Conservation (phyloP, 2,113 vertebrate species). For the Vidua chalybeata region DNA sequence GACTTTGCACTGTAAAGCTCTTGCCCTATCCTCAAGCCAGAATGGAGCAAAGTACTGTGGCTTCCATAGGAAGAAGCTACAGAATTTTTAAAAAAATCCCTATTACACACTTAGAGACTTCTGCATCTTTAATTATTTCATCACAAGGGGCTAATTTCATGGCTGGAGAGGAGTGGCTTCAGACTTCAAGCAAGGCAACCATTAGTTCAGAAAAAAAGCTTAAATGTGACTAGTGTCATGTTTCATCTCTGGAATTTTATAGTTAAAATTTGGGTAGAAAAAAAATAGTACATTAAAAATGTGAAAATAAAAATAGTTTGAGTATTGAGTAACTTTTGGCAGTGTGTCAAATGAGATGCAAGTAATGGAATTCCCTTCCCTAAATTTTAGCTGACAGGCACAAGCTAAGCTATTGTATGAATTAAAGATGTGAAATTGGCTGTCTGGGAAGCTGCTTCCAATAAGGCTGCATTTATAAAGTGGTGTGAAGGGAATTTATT, state of each 20-base stretch:
- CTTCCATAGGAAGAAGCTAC: not conserved
- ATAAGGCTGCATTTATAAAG: not conserved
- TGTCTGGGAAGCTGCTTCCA: not conserved
- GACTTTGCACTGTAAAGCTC: not conserved
- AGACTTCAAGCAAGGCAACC: not conserved
- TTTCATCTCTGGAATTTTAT: not conserved
- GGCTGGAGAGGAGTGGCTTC: not conserved
- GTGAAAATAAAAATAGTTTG: not conserved
- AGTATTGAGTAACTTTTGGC: not conserved
- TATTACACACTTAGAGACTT: not conserved
- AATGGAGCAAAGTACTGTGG: not conserved
- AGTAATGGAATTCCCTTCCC: not conserved
- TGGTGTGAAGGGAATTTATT: not conserved
- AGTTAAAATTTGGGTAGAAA: not conserved
- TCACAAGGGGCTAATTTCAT: not conserved
- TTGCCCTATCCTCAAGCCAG: not conserved
- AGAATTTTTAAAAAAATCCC: not conserved
- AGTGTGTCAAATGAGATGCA: not conserved
- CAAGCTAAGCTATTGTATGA: not conserved
- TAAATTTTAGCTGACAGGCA: not conserved
- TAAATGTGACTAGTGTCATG: not conserved
- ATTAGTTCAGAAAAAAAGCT: not conserved
- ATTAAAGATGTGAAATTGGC: not conserved
- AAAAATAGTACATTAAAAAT: not conserved
- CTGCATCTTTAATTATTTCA: not conserved